Evolutionary conservation across 2,888 invertebrate species (phyloP), one percentile per base, ranked within the genome.

Genomic region (Tenthredo scrophulariae): DNA sequence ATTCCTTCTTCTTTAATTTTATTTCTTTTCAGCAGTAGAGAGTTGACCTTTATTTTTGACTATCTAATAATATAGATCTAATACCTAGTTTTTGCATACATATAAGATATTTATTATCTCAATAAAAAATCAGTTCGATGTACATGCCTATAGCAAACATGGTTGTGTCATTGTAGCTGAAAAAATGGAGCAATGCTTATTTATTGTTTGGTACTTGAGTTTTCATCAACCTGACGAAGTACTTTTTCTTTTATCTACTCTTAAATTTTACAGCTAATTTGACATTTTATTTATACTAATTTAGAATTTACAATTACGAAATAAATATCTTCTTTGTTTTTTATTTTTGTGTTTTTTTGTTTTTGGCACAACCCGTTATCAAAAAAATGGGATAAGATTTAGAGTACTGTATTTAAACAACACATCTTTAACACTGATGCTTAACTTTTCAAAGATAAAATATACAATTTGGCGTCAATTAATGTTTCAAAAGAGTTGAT

Each of bases 61-160:
- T 67, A 46, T 83, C 58, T 80, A 62, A 18, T 83, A 67, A 83
- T 67, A 83, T 83, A 83, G 83, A 83, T 70, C 70, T 67, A 67
- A 67, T 70, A 65, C 65, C 65, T 65, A 83, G 29, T 46, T 83
- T 50, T 50, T 83, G 67, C 67, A 67, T 83, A 83, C 83, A 83
- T 83, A 67, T 67, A 83, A 67, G 46, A 83, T 83, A 74, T 83
- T 80, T 83, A 83, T 83, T 85, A 83, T 86, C 83, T 84, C 82
- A 84, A 87, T 85, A 87, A 85, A 89, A 88, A 89, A 88, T 88
- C 86, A 85, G 85, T 90, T 90, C 88, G 86, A 90, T 90, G 87
- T 88, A 87, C 85, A 85, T 85, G 84, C 65, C 86, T 84, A 84
- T 86, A 85, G 84, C 79, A 84, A 85, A 87, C 72, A 87, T 85